Percentiles rank a stretch among this genome's conserved stretches.
Conservation (phyloP, 2,113 vertebrate genomes). For the Cavia porcellus region DNA sequence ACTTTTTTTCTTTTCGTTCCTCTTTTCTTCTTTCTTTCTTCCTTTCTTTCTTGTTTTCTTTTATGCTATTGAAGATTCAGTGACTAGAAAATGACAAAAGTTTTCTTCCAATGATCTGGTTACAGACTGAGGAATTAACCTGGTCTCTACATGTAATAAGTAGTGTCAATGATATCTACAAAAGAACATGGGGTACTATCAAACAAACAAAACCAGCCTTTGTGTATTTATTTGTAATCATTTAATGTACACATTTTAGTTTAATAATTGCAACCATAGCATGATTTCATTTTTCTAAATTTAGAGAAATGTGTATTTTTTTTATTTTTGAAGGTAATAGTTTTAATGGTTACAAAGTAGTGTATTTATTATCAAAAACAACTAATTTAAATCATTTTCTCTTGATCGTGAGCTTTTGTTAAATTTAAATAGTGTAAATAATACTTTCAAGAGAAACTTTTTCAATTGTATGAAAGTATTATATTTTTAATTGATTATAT, state of each 20-base stretch:
- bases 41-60: no score
- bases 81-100: not conserved
- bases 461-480: not conserved
- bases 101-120: not conserved
- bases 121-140: not conserved
- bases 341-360: not conserved
- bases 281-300: not conserved
- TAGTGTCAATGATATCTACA: not conserved
- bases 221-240: not conserved
- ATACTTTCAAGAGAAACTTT: not conserved
- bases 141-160: not conserved
- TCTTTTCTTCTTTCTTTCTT: not conserved
- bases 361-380: not conserved
- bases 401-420: not conserved
- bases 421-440: not conserved
- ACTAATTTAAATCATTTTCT: not conserved
- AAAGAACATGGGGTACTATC: not conserved
- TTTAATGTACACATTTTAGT: not conserved
- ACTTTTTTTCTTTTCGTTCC: not conserved
- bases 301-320: not conserved
- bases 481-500: not conserved
- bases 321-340: not conserved
- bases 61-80: not conserved
- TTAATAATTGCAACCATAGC: not conserved
- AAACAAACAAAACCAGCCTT: not conserved